Conservation (phyloP, 2,888 invertebrate genomes). For the Autographa pulchrina region DNA sequence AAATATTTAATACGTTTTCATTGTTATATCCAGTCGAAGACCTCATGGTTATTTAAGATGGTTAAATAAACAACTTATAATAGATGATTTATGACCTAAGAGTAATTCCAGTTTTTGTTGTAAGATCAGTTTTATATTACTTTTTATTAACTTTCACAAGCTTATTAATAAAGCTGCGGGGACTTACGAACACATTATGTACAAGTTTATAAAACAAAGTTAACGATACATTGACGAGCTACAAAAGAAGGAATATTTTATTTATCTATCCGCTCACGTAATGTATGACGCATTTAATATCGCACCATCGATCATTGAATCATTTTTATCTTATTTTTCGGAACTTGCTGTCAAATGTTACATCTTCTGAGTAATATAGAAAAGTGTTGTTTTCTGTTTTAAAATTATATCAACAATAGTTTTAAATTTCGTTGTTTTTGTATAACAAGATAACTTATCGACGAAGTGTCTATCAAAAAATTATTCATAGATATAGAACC, state of each 20-base stretch:
- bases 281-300: constrained; percentile 54
- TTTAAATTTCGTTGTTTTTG: background rate
- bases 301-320: constrained; percentile 49
- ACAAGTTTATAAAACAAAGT: background rate
- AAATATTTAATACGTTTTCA: background rate
- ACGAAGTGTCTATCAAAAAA: background rate
- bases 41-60: constrained; percentile 23
- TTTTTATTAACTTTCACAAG: constrained; percentile 44
- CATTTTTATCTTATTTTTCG: constrained; percentile 34
- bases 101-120: constrained; percentile 5
- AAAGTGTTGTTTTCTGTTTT: background rate
- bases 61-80: background rate
- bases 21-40: background rate
- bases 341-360: constrained; percentile 19
- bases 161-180: constrained; percentile 16
- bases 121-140: constrained; percentile 29
- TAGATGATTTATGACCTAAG: background rate
- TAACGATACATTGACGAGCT: constrained; percentile 9
- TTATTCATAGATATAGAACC: background rate
- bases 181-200: constrained; percentile 15
- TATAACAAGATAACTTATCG: background rate
- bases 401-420: background rate
- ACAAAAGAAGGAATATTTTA: constrained; percentile 31
- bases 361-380: constrained; percentile 5
- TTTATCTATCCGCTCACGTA: constrained; percentile 22